Evolutionary conservation across 2,797 vertebrate genomes (phyloP).

Genomic region (Lepus oiostolus): DNA sequence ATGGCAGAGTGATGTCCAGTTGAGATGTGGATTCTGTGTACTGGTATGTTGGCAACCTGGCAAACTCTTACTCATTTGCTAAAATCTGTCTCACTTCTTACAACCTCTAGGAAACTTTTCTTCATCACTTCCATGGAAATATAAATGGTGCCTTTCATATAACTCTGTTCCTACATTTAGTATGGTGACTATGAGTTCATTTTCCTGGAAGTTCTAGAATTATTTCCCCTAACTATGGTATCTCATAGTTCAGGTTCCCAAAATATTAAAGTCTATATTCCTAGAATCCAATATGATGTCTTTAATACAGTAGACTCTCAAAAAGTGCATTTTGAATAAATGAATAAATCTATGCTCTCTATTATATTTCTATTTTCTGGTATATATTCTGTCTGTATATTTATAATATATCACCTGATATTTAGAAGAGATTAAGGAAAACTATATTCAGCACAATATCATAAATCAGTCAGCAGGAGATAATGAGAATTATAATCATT

Average conservation of each 20-base stretch:
- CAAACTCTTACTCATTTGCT: background rate
- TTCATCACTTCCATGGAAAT: background rate
- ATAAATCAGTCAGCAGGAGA: background rate
- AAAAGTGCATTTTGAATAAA: background rate
- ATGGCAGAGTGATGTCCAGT: background rate
- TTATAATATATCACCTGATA: background rate
- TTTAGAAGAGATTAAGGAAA: constrained; percentile 15
- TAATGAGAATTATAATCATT: constrained; percentile 23
- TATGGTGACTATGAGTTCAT: background rate
- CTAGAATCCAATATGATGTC: background rate
- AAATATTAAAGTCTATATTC: constrained; percentile 24
- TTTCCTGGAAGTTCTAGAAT: background rate
- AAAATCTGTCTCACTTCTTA: background rate
- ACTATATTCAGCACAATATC: background rate
- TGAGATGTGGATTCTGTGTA: background rate
- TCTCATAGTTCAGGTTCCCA: background rate
- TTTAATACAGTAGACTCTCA: background rate
- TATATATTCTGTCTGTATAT: background rate
- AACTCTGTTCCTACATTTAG: background rate
- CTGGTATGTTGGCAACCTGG: background rate
- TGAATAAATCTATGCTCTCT: background rate
- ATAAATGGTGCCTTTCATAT: background rate
- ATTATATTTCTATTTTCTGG: background rate
- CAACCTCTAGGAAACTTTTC: background rate
- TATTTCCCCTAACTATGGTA: background rate